Evolutionary conservation across 2,113 vertebrate species (phyloP).

Genomic region (Psephotus haematonotus): DNA sequence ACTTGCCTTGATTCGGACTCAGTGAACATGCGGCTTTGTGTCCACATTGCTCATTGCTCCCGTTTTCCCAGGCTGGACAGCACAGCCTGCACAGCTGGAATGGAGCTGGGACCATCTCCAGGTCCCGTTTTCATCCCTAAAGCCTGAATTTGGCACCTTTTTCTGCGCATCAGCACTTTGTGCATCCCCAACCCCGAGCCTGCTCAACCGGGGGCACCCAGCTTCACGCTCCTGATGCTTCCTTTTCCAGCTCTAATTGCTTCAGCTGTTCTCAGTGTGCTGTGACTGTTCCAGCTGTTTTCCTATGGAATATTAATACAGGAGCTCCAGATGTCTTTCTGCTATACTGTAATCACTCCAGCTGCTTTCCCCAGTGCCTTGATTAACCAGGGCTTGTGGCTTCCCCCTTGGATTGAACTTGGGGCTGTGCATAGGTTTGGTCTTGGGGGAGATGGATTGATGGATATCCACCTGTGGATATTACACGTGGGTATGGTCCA

Average conservation of each 20-base stretch:
- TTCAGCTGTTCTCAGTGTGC: constrained; percentile 32
- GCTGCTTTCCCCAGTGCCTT: constrained; percentile 17
- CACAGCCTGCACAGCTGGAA: not conserved
- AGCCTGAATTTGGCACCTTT: not conserved
- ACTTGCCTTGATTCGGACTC: rapidly evolving
- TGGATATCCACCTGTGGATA: not conserved
- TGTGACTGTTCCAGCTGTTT: constrained; percentile 57
- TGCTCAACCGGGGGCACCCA: not conserved
- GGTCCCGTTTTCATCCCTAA: not conserved
- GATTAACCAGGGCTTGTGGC: not conserved
- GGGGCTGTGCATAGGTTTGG: rapidly evolving
- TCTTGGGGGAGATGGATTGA: not conserved
- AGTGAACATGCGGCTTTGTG: rapidly evolving
- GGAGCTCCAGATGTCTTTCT: constrained; percentile 47
- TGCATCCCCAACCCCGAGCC: not conserved
- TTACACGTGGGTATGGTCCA: not conserved
- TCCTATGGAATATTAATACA: constrained; percentile 21
- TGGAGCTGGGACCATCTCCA: rapidly evolving
- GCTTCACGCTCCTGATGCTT: not conserved
- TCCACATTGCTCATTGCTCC: rapidly evolving
- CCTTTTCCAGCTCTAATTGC: not conserved
- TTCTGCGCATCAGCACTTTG: not conserved
- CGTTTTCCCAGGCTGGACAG: not conserved
- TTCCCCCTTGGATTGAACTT: not conserved
- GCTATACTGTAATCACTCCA: not conserved